These are phyloP conservation scores for Smutsia temminckii DNA, from an alignment of 2,797 vertebrate genomes.

Conservation along the genomic window DNA sequence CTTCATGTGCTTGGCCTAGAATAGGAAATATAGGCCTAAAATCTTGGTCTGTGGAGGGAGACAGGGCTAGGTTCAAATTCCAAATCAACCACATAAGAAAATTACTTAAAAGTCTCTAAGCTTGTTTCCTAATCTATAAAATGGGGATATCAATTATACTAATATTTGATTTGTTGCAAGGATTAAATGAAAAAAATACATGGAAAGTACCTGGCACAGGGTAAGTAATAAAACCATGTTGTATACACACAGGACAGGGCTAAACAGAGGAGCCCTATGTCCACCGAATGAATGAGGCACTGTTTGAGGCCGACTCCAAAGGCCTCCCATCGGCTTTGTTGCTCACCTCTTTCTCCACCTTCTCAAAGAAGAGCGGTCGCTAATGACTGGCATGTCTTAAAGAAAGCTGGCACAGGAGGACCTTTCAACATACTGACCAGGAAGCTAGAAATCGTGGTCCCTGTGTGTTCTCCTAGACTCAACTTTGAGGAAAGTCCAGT, in stretches of 20 bases:
- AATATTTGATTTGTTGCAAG: not conserved
- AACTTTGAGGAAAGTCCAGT: not conserved
- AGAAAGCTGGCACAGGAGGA: slow-evolving; percentile 43
- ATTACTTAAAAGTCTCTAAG: not conserved
- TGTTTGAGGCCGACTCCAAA: not conserved
- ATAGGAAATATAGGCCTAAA: not conserved
- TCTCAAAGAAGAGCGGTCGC: slow-evolving; percentile 47
- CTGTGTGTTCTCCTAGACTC: slow-evolving; percentile 52
- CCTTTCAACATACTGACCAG: slow-evolving; percentile 53
- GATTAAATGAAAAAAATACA: not conserved
- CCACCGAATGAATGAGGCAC: not conserved
- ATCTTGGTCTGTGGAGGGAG: not conserved
- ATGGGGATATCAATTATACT: not conserved
- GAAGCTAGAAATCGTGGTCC: not conserved
- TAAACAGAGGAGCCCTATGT: not conserved
- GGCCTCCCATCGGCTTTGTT: slow-evolving; percentile 33
- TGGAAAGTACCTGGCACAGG: not conserved
- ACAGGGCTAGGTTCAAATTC: not conserved
- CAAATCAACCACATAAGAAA: not conserved
- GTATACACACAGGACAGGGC: not conserved
- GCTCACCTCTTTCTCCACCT: slow-evolving; percentile 25
- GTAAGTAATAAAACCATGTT: not conserved
- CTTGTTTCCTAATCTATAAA: not conserved
- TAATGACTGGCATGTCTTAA: slow-evolving; percentile 50
- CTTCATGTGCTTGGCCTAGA: not conserved